A percentile compares a stretch with the other conserved stretches of the same genome.
Conservation (phyloP, 2,113 vertebrate species). For the Tylochromis polylepis region DNA sequence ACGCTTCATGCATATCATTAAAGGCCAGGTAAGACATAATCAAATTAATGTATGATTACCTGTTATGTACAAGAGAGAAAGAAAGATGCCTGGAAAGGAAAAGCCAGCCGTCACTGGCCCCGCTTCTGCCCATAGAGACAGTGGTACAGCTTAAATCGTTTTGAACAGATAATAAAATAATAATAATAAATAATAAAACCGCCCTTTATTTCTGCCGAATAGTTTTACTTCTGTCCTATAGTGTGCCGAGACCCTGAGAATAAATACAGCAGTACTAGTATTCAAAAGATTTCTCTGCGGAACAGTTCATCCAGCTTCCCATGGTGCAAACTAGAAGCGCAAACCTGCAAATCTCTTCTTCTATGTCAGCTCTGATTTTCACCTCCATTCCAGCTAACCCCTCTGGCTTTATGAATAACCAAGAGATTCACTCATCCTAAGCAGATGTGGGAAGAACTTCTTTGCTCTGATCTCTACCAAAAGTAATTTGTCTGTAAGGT, state of each 20-base stretch:
- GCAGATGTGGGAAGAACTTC: too few species aligned
- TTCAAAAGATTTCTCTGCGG: neutral
- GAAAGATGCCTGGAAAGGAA: neutral
- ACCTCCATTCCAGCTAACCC: too few species aligned
- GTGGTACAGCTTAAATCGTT: neutral
- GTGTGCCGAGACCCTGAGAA: rapidly evolving
- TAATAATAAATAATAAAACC: too few species aligned
- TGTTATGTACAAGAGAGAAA: neutral
- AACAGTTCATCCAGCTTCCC: neutral
- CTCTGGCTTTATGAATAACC: too few species aligned
- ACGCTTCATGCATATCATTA: conserved; percentile 99
- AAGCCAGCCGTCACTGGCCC: neutral
- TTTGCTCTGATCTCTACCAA: too few species aligned
- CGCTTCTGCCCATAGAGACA: neutral
- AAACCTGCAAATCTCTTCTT: neutral
- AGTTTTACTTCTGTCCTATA: neutral
- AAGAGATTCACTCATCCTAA: too few species aligned
- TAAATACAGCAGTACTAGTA: neutral
- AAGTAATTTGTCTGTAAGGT: too few species aligned
- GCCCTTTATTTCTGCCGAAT: neutral
- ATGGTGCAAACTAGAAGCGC: neutral
- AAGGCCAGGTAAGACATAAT: conserved; percentile 86
- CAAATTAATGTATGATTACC: neutral
- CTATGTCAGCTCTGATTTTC: neutral
- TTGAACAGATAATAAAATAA: too few species aligned